These are phyloP conservation scores for Hemibagrus guttatus DNA, from an alignment of 2,797 vertebrate genomes.

Conservation along the genomic window DNA sequence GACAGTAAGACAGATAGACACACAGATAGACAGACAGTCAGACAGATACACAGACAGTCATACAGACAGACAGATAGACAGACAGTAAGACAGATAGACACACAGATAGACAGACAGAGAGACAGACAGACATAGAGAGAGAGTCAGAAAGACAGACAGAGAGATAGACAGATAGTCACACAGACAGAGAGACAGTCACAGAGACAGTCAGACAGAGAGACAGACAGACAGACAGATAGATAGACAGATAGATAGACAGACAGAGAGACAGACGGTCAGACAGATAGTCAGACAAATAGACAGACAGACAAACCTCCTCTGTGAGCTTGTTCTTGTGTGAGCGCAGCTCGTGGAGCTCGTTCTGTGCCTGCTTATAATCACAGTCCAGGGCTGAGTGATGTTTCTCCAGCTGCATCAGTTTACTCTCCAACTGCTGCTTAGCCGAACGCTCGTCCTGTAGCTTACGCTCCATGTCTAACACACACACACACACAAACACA, in stretches of 20 bases:
- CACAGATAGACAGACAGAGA: conserved; percentile 65
- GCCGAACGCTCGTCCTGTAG: conserved; percentile 85
- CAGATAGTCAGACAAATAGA: conserved; percentile 1
- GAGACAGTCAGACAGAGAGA: conserved; percentile 28
- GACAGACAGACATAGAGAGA: conserved; percentile 65
- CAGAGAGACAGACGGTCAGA: background rate
- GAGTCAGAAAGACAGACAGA: background rate
- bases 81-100: conserved; percentile 10
- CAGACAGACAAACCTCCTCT: conserved; percentile 80
- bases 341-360: conserved; percentile 84
- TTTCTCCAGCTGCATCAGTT: conserved; percentile 88
- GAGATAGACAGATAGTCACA: conserved; percentile 63
- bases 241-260: conserved; percentile 56
- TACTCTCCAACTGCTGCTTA: conserved; percentile 89
- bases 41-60: background rate
- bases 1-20: no score
- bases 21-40: conserved; percentile 57
- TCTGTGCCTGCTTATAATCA: conserved; percentile 88
- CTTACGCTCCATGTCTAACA: conserved; percentile 88
- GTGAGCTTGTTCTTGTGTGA: conserved; percentile 83
- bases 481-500: conserved; percentile 28
- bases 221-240: conserved; percentile 64
- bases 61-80: conserved; percentile 57
- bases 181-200: background rate
- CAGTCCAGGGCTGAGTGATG: conserved; percentile 89